A percentile compares a stretch with the other conserved stretches of the same genome.
These are phyloP conservation scores for Halocaridina rubra DNA, from an alignment of 2,888 invertebrate genomes.

Conservation along the genomic window DNA sequence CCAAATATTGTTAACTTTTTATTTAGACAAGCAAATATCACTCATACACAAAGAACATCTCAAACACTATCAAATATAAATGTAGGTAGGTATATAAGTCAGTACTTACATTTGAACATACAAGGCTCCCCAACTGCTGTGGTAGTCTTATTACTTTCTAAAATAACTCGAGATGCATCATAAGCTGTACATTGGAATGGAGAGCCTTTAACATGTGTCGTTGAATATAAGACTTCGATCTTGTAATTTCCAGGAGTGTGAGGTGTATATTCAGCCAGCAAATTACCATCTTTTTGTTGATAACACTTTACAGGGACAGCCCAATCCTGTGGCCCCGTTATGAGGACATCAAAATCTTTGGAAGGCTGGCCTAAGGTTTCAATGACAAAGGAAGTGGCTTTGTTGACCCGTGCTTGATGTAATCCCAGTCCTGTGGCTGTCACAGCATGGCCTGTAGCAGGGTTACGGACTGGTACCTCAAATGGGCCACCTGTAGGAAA, in stretches of 20 bases:
- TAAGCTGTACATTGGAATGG: conserved; percentile 94
- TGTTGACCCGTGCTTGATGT: conserved; percentile 82
- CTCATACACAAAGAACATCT: too few relatives aligned
- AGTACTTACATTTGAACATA: conserved; percentile 49
- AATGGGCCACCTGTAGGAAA: conserved; percentile 71
- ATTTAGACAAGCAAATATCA: too few relatives aligned
- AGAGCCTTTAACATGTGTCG: conserved; percentile 90
- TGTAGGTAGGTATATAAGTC: too few relatives aligned
- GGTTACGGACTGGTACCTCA: conserved; percentile 74
- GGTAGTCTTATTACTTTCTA: conserved; percentile 77
- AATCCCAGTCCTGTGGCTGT: conserved; percentile 84
- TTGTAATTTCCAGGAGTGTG: conserved; percentile 71
- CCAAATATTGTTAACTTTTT: too few relatives aligned
- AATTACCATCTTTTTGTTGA: conserved; percentile 93
- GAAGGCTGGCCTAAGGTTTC: conserved; percentile 84
- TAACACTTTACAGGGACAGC: conserved; percentile 92
- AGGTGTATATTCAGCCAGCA: conserved; percentile 92
- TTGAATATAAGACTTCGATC: conserved; percentile 89
- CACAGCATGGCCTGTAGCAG: conserved; percentile 80
- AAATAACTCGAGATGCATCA: conserved; percentile 84
- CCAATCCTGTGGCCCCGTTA: conserved; percentile 80
- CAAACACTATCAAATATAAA: too few relatives aligned
- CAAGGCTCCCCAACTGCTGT: conserved; percentile 72
- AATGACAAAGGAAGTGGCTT: conserved; percentile 87
- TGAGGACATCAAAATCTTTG: conserved; percentile 90